Percentiles rank a stretch among this genome's conserved stretches.
Evolutionary conservation across 2,113 vertebrate species (phyloP).

Genomic region (Cebus imitator): DNA sequence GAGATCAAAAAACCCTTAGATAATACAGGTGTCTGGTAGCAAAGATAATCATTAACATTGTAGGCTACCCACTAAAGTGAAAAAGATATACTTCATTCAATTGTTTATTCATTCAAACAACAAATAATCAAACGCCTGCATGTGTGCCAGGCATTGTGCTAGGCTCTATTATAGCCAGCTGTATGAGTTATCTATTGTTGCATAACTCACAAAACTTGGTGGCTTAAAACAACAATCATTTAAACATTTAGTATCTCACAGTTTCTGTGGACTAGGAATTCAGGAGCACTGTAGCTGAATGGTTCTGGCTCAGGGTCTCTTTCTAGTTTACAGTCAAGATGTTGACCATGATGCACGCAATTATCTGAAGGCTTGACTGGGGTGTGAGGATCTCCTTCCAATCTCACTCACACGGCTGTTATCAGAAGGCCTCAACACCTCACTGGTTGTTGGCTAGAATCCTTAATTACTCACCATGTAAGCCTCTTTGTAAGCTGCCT

Average conservation of each 20-base stretch:
- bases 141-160: not conserved
- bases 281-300: not conserved
- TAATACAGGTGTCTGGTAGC: not conserved
- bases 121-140: not conserved
- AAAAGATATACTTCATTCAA: not conserved
- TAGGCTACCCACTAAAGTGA: not conserved
- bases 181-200: not conserved
- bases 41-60: not conserved
- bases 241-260: slow-evolving; percentile 14
- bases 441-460: not conserved
- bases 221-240: not conserved
- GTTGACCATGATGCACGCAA: not conserved
- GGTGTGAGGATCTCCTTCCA: not conserved
- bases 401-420: not conserved
- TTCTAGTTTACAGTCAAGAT: not conserved
- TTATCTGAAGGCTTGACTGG: not conserved
- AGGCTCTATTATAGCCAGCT: not conserved
- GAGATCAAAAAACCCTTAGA: not conserved
- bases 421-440: not conserved
- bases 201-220: not conserved
- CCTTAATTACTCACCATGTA: not conserved
- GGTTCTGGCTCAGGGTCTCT: not conserved
- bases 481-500: not conserved
- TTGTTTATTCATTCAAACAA: slow-evolving; percentile 25
- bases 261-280: not conserved